Evolutionary conservation across 2,113 vertebrate genomes (phyloP), one percentile per base, ranked within the genome.

Genomic region (Zingel zingel): DNA sequence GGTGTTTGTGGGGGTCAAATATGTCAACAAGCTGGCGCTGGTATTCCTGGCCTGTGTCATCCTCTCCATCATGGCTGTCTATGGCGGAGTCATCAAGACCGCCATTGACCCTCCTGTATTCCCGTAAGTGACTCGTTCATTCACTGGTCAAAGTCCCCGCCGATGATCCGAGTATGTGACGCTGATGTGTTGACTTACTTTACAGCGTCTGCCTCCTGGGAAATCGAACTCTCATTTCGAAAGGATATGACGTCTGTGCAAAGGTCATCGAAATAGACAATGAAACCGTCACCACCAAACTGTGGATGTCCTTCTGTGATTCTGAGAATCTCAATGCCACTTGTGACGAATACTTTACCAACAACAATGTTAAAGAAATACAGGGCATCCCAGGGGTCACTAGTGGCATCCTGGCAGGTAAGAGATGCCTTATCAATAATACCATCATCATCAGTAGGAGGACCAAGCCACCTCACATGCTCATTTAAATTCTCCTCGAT

Each of bases 31-130:
- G 92, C 96, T 99, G 79, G 98, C 98, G 1, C 90, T 99, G 82
- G 94, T 98, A 82, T 99, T 99, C 94, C 94, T 99, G 91, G 97
- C 97, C 63, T 99, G 98, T 8, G 98, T 99, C 91, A 97, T 99
- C 92, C 95, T 99, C 73, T 99, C 98, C 82, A 99, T 99, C 88
- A 59, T 99, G 0, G 95, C 98, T 62, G 98, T 99, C 90, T 99
- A 99, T 0, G 98, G 96, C 0, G 98, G 98, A 6, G 98, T 99
- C 92, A 98, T 99, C 94, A 99, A 99, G 87, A 97, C 98, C 0
- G 96, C 97, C 83, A 93, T 99, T 0, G 97, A 99, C 58, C 97
- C 98, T 0, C 98, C 98, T 1, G 96, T 96, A 82, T 99, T 99
- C 91, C 98, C 98, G 98, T 99, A 92, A 97, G 98, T 96, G 50